Base-by-base conservation (phyloP, 1,140 invertebrate species). In the Magallana ariakensis region DNA sequence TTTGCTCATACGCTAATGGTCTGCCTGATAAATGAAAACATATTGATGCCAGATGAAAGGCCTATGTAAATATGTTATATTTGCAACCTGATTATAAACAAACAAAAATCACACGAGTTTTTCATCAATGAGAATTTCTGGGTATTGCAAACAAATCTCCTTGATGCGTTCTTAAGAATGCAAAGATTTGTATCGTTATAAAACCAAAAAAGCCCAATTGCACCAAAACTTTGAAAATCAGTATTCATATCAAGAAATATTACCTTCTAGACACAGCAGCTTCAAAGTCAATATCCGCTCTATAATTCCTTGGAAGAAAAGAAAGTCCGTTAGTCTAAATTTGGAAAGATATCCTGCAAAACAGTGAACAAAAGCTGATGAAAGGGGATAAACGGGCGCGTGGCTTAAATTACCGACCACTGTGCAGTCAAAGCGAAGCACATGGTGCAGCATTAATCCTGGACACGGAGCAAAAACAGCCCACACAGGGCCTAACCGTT, bases 21-120 rank as follows among this genome's bases (percentile, higher is more conserved):
- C 22, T 75, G 66, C 22, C 66, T 26, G 66, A 26, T 26, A 75
- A 75, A 22, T 75, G 66, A 75, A 75, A 75, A 75, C 66, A 75
- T 75, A 75, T 75, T 75, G 66, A 75, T 26, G 66, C 66, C 66
- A 75, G 66, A 75, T 75, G 66, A 75, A 75, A 75, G 66, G 33
- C 66, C 66, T 75, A 26, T 75, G 66, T 75, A 75, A 75, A 75
- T 75, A 75, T 75, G 66, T 75, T 75, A 13, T 33, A 75, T 75
- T 75, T 26, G 66, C 66, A 26, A 75, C 66, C 66, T 75, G 66
- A 75, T 75, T 75, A 75, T 13, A 75, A 13, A 75, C 66, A 75
- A 75, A 75, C 66, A 75, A 75, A 46, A 75, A 75, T 75, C 66
- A 22, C 66, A 75, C 66, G 22, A 19, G 66, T 26, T 75, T 75